These are phyloP conservation scores for Tetramorium alpestre DNA, from an alignment of 1,140 invertebrate species.

Conservation along the genomic window DNA sequence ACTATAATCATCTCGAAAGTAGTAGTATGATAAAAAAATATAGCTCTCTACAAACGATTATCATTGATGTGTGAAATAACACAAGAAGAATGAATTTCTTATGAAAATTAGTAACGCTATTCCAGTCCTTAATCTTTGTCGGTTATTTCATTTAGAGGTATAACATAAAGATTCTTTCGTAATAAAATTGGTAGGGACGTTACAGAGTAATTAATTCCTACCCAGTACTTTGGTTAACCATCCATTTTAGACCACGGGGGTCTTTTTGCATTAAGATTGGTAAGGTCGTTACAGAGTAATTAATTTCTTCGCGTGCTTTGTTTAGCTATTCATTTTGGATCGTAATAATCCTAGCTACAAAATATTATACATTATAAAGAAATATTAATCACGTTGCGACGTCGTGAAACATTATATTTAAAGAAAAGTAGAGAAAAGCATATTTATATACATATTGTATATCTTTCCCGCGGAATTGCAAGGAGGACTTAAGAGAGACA, in stretches of 20 bases:
- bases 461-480: neutral
- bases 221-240: conserved; percentile 51
- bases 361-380: conserved; percentile 33
- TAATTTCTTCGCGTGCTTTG: conserved; percentile 56
- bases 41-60: neutral
- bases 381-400: conserved; percentile 40
- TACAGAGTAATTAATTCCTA: conserved; percentile 55
- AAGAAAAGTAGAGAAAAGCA: neutral
- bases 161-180: conserved; percentile 1
- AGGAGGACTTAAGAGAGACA: conserved; percentile 28
- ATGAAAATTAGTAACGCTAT: conserved; percentile 40
- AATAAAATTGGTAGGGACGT: conserved; percentile 38
- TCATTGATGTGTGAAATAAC: neutral
- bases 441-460: neutral
- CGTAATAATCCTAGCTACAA: conserved; percentile 48
- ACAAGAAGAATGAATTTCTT: neutral
- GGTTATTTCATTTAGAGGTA: conserved; percentile 37
- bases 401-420: conserved; percentile 8
- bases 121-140: conserved; percentile 25
- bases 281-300: conserved; percentile 58
- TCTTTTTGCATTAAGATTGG: conserved; percentile 53
- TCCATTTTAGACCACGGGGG: neutral
- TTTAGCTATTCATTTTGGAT: conserved; percentile 40
- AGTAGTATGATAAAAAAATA: neutral
- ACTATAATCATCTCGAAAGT: neutral